Evolutionary conservation across 2,888 invertebrate species (phyloP).

Genomic region (Drosophila niveifrons): DNA sequence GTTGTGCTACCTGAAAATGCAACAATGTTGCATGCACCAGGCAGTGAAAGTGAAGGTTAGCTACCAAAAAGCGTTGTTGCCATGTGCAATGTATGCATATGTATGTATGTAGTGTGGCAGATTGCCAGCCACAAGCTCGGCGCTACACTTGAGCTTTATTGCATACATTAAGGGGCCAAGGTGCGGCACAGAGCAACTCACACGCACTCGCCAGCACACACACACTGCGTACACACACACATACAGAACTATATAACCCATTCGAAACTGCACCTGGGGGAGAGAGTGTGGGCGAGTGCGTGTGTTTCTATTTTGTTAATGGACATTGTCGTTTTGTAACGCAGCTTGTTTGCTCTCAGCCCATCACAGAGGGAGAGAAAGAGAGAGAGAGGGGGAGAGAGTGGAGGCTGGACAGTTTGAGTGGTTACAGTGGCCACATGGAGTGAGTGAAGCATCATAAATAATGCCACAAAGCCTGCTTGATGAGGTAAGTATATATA

Average conservation of each 20-base stretch:
- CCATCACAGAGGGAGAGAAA: neutral
- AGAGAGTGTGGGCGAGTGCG: conserved; percentile 24
- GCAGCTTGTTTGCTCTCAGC: conserved; percentile 25
- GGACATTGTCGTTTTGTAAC: conserved; percentile 67
- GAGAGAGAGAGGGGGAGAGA: neutral
- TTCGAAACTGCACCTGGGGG: conserved; percentile 45
- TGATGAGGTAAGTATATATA: conserved; percentile 28
- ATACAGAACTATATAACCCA: conserved; percentile 16
- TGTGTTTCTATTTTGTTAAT: conserved; percentile 69
- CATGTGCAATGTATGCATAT: conserved; percentile 1
- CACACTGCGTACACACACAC: conserved; percentile 25
- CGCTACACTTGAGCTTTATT: conserved; percentile 78
- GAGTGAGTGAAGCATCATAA: conserved; percentile 39
- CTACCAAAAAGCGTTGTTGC: conserved; percentile 48
- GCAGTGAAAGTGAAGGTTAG: conserved; percentile 77
- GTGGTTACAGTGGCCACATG: neutral
- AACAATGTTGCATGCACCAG: conserved; percentile 61
- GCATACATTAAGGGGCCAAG: conserved; percentile 80
- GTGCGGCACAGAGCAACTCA: conserved; percentile 67
- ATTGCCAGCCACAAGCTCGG: conserved; percentile 49
- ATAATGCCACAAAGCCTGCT: conserved; percentile 50
- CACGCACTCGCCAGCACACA: conserved; percentile 30
- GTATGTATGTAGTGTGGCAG: conserved; percentile 7
- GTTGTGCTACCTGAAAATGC: conserved; percentile 59
- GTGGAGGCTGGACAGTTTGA: neutral